A percentile compares a stretch with the other conserved stretches of the same genome.
phyloP scores from a whole-genome alignment of 2,797 vertebrate genomes.

The Tragopan temminckii region DNA sequence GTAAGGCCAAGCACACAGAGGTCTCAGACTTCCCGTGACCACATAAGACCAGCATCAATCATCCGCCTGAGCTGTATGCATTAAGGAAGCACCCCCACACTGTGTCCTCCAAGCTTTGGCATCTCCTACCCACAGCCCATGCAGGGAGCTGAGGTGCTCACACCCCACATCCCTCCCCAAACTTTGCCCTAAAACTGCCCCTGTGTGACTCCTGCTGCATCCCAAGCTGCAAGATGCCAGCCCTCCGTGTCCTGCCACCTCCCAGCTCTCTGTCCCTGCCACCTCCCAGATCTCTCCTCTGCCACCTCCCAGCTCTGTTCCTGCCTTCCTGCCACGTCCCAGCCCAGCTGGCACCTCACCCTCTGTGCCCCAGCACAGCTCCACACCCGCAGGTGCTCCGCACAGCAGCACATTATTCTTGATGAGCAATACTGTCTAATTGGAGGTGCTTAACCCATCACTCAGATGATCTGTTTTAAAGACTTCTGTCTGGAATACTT shows the following conservation, averaged over 20 bases:
- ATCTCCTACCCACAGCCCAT: background rate
- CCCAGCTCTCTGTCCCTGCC: background rate
- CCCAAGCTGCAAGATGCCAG: rapidly evolving
- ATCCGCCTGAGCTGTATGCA: background rate
- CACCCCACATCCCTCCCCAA: background rate
- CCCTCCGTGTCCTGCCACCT: background rate
- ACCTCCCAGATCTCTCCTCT: rapidly evolving
- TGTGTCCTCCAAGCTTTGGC: background rate
- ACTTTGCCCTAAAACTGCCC: background rate
- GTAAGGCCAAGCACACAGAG: background rate
- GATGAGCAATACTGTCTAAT: background rate
- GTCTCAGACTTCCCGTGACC: background rate
- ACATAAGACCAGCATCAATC: rapidly evolving
- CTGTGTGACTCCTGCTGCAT: background rate
- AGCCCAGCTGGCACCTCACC: too few species aligned
- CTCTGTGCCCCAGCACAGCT: background rate
- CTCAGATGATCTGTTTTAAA: background rate
- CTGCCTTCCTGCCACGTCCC: background rate
- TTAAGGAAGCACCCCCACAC: background rate
- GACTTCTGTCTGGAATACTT: background rate
- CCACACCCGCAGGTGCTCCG: rapidly evolving
- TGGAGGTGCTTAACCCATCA: background rate
- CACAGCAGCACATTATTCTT: background rate
- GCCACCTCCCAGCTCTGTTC: background rate
- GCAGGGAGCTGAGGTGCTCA: background rate